Conservation (phyloP, 2,113 vertebrate genomes). For the Notothenia rossii region DNA sequence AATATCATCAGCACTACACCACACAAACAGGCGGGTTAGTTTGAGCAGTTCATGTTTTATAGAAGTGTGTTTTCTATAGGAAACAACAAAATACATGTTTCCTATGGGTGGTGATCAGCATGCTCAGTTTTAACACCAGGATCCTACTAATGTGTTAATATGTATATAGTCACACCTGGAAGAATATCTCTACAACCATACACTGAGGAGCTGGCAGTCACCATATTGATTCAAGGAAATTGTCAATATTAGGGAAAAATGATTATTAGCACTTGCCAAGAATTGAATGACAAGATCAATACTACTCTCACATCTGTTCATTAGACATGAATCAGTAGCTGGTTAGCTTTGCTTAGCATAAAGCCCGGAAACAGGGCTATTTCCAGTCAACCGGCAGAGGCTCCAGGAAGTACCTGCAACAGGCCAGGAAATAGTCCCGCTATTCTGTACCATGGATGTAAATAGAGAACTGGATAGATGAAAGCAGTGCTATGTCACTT, state of each 20-base stretch:
- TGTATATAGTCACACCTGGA: background rate
- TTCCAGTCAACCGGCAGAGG: background rate
- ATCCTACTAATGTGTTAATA: background rate
- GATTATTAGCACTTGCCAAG: background rate
- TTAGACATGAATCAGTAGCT: background rate
- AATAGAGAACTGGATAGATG: no score
- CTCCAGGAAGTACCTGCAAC: background rate
- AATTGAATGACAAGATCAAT: background rate
- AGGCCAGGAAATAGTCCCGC: background rate
- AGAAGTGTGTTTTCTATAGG: background rate
- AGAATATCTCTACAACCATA: no score
- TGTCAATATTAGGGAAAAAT: background rate
- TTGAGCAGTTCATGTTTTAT: background rate
- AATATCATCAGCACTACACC: background rate
- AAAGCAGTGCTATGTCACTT: no score
- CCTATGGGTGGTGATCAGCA: background rate
- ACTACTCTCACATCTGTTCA: background rate
- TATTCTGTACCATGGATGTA: no score
- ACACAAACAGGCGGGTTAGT: slow-evolving; percentile 10
- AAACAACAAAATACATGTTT: background rate
- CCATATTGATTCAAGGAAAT: background rate
- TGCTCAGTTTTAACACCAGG: slow-evolving; percentile 1
- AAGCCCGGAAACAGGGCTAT: background rate
- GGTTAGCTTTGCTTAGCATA: slow-evolving; percentile 10
- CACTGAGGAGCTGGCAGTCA: background rate